phyloP scores from a whole-genome alignment of 2,113 vertebrate species.

The Aplodontia rufa region DNA sequence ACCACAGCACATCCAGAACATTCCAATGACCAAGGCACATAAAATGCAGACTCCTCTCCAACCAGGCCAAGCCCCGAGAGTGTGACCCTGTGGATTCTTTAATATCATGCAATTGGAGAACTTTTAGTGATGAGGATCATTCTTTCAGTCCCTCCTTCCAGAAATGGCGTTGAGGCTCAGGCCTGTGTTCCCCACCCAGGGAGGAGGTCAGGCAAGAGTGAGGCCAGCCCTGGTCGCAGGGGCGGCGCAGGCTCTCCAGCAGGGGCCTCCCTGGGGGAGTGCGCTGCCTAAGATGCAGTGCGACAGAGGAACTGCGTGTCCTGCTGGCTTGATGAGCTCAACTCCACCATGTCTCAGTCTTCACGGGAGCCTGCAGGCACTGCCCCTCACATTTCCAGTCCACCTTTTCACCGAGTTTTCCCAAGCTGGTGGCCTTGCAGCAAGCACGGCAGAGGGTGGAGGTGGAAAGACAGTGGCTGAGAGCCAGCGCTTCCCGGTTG shows the following conservation, averaged over 20 bases:
- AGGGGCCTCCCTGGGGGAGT: too few species aligned
- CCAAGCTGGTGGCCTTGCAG: background rate
- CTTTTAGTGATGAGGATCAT: accelerated
- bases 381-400: accelerated
- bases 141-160: background rate
- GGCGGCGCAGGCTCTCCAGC: accelerated
- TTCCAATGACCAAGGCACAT: background rate
- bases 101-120: background rate
- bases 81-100: accelerated
- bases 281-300: too few species aligned
- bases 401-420: background rate
- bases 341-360: accelerated
- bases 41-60: accelerated
- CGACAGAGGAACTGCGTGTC: too few species aligned
- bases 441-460: background rate
- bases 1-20: background rate
- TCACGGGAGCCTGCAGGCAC: accelerated
- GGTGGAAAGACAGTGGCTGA: background rate
- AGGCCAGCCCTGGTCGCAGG: accelerated
- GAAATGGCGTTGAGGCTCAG: too few species aligned
- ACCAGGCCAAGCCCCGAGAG: background rate
- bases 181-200: background rate
- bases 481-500: accelerated
- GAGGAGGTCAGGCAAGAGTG: accelerated
- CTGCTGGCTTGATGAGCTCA: accelerated